phyloP scores from a whole-genome alignment of 53 echinoderm and acorn worm species.

The Paracentrotus lividus region DNA sequence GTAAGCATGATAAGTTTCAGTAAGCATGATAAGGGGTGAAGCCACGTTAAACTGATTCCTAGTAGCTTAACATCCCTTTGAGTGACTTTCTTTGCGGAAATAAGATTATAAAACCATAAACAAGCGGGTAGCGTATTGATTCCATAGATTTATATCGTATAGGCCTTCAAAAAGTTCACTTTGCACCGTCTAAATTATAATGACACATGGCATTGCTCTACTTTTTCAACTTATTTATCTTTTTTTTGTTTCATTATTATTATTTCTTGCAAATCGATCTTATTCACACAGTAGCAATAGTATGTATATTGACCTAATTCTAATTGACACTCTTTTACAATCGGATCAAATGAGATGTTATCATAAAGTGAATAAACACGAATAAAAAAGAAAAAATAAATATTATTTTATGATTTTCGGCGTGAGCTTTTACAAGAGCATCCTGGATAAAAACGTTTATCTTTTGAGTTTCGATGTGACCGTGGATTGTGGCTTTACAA shows the following conservation, averaged over 20 bases:
- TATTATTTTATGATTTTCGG: background rate
- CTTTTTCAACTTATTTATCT: background rate
- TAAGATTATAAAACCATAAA: too few relatives aligned
- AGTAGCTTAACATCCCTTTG: too few relatives aligned
- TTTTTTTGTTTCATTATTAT: too few relatives aligned
- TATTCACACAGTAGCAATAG: too few relatives aligned
- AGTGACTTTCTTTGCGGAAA: too few relatives aligned
- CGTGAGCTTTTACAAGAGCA: background rate
- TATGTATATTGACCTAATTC: too few relatives aligned
- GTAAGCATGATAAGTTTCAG: too few relatives aligned
- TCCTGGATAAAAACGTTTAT: constrained; percentile 22
- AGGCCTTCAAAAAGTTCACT: background rate
- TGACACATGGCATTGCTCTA: background rate
- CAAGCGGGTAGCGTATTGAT: too few relatives aligned
- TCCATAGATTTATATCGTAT: background rate
- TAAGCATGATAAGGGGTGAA: too few relatives aligned
- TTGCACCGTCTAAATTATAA: background rate
- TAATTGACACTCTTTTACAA: too few relatives aligned
- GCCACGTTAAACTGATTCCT: too few relatives aligned
- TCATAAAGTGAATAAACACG: background rate
- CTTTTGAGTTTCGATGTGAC: background rate
- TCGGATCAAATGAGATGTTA: background rate
- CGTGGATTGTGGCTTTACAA: background rate
- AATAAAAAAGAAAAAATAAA: background rate
- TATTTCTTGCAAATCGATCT: too few relatives aligned